Evolutionary conservation across 2,888 invertebrate species (phyloP).

Genomic region (Neria commutata): DNA sequence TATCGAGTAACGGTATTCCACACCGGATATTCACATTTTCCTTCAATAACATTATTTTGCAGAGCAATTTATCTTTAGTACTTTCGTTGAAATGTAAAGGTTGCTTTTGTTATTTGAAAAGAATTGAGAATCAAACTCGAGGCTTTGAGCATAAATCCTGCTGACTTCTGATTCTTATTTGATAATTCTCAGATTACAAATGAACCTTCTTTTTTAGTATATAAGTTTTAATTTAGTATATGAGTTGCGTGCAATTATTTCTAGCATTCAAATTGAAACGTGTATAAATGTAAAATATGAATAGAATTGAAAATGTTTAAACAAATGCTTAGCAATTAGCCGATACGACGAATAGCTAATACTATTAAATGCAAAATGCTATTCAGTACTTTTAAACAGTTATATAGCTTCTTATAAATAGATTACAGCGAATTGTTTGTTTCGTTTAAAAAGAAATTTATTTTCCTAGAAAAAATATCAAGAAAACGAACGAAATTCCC

Average conservation of each 20-base stretch:
- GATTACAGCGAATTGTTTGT: not conserved
- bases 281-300: not conserved
- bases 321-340: not conserved
- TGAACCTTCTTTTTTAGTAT: not conserved
- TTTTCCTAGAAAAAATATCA: too few relatives aligned
- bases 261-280: not conserved
- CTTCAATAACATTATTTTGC: too few relatives aligned
- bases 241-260: not conserved
- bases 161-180: too few relatives aligned
- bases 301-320: not conserved
- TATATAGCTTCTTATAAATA: not conserved
- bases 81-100: too few relatives aligned
- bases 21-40: too few relatives aligned
- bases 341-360: not conserved
- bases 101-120: too few relatives aligned
- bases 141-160: too few relatives aligned
- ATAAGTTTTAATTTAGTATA: not conserved
- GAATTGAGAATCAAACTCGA: too few relatives aligned
- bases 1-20: too few relatives aligned
- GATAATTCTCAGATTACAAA: too few relatives aligned
- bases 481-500: constrained; percentile 8
- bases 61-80: too few relatives aligned
- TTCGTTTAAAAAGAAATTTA: not conserved
- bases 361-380: not conserved
- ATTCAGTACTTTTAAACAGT: not conserved